A percentile compares a stretch with the other conserved stretches of the same genome.
phyloP scores from a whole-genome alignment of 2,888 invertebrate genomes.

The Harmothoe impar region DNA sequence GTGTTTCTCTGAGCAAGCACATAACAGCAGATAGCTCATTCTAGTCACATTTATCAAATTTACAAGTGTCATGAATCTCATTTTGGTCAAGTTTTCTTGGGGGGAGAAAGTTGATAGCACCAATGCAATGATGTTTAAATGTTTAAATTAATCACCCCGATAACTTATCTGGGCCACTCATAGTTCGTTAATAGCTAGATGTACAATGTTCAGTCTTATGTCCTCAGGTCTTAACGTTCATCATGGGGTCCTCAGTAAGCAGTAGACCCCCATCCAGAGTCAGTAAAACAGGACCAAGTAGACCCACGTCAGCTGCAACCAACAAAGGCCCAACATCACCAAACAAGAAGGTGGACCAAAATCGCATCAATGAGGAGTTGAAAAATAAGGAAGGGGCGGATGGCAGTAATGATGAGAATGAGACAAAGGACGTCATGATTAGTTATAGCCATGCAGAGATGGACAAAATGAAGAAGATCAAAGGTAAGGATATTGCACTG shows the following conservation, averaged over 20 bases:
- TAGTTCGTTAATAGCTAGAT: no score
- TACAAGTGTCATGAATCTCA: no score
- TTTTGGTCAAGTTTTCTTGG: no score
- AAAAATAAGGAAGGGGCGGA: background rate
- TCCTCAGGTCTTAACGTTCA: background rate
- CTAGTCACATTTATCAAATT: no score
- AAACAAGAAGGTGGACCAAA: background rate
- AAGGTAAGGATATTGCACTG: constrained; percentile 71
- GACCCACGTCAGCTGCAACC: background rate
- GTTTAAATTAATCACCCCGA: no score
- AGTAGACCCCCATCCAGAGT: background rate
- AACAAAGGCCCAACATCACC: background rate
- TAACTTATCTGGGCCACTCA: no score
- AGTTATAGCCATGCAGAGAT: constrained; percentile 79
- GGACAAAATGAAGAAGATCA: constrained; percentile 75
- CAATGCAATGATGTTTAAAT: no score
- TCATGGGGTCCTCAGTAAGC: background rate
- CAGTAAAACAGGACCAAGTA: background rate
- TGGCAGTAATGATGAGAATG: background rate
- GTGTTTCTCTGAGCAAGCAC: no score
- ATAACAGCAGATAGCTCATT: no score
- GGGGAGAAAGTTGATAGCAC: no score
- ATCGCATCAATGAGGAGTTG: background rate
- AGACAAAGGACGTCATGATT: constrained; percentile 78
- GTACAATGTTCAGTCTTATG: background rate